phyloP scores from a whole-genome alignment of 2,888 invertebrate genomes.

The Ichneumoninae sp. region DNA sequence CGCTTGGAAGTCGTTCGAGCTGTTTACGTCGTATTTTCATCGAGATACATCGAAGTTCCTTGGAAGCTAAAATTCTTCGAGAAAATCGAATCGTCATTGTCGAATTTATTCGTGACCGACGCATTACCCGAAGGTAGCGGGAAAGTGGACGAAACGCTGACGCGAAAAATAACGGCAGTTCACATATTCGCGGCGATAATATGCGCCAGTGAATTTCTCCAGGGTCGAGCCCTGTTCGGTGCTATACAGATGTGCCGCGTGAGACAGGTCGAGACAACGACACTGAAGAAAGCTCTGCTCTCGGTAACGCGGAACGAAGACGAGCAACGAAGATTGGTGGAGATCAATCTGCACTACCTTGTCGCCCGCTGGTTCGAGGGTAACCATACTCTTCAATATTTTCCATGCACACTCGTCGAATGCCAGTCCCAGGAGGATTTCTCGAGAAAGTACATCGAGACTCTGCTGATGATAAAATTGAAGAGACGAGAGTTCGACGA shows the following conservation, averaged over 20 bases:
- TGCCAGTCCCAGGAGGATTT: constrained; percentile 83
- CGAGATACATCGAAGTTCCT: constrained; percentile 67
- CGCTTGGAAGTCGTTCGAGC: constrained; percentile 83
- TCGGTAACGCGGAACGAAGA: constrained; percentile 79
- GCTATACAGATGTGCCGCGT: constrained; percentile 86
- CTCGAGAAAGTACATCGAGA: constrained; percentile 81
- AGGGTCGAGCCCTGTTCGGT: constrained; percentile 86
- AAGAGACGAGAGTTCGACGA: constrained; percentile 77
- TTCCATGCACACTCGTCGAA: constrained; percentile 85
- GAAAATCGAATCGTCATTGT: constrained; percentile 77
- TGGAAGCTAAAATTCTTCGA: constrained; percentile 80
- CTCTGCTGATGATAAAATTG: constrained; percentile 84
- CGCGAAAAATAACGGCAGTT: constrained; percentile 87
- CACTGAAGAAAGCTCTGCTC: constrained; percentile 85
- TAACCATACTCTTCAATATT: constrained; percentile 81
- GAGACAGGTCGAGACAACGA: constrained; percentile 83
- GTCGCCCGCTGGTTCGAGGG: constrained; percentile 85
- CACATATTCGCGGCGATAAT: constrained; percentile 86
- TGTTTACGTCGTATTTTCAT: constrained; percentile 80
- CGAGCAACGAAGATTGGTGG: constrained; percentile 79
- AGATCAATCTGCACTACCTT: constrained; percentile 85
- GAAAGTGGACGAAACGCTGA: constrained; percentile 86
- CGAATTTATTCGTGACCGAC: constrained; percentile 83
- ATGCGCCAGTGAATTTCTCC: constrained; percentile 84
- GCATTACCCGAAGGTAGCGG: constrained; percentile 80